Percentiles rank a stretch among this genome's conserved stretches.
These are phyloP conservation scores for Lepidochrysops patricia DNA, from an alignment of 2,888 invertebrate genomes.

Conservation along the genomic window DNA sequence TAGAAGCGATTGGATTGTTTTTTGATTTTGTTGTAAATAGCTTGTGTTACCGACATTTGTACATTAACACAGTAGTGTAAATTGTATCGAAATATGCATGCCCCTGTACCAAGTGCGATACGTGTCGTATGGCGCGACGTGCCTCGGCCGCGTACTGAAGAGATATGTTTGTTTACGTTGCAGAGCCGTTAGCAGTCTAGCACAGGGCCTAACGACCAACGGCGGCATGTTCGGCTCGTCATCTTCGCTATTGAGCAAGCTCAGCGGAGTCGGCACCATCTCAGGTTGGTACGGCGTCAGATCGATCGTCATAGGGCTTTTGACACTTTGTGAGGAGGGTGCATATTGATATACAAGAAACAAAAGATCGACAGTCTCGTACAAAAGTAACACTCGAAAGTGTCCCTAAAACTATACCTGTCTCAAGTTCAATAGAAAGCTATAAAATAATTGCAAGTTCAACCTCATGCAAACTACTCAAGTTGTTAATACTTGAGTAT, in stretches of 20 bases:
- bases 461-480: too few relatives aligned
- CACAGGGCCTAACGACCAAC: conserved; percentile 77
- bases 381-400: too few relatives aligned
- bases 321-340: background rate
- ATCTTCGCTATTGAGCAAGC: conserved; percentile 76
- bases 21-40: conserved; percentile 6
- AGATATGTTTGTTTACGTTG: conserved; percentile 42
- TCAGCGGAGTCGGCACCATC: conserved; percentile 68
- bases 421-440: too few relatives aligned
- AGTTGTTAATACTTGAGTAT: too few relatives aligned
- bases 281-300: conserved; percentile 53
- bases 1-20: background rate
- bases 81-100: conserved; percentile 5
- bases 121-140: conserved; percentile 19
- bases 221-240: conserved; percentile 83
- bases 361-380: too few relatives aligned
- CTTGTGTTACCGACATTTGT: conserved; percentile 6
- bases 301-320: conserved; percentile 20
- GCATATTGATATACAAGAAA: too few relatives aligned
- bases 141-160: conserved; percentile 21
- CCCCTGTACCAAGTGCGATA: conserved; percentile 6
- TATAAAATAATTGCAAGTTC: too few relatives aligned
- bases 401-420: too few relatives aligned
- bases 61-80: conserved; percentile 5
- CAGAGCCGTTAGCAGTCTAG: conserved; percentile 71